Evolutionary conservation across 2,113 vertebrate genomes (phyloP), one percentile per base, ranked within the genome.

Genomic region (Phaethornis superciliosus): DNA sequence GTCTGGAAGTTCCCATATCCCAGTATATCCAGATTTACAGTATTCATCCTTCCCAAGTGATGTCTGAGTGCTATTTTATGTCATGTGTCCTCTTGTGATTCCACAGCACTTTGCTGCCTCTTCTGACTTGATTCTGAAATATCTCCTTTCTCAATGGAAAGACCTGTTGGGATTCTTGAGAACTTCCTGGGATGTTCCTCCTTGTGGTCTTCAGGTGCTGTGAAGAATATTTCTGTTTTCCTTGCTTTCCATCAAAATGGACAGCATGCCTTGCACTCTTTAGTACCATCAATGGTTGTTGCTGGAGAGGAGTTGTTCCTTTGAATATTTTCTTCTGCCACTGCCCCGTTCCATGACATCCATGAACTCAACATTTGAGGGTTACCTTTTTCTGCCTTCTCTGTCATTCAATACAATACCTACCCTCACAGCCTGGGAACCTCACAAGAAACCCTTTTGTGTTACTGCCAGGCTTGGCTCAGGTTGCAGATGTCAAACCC

Each of bases 401-500:
- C 17, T 5, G 8, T 79, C 79, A 46, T 87, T 76, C 60, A 21
- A 62, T 63, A 55, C 60, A 21, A 62, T 63, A 55, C 47, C 59
- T 27, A 80, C 51, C n/a, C 21, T 13, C 63, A 80, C 1, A 23
- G 70, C 44, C 76, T 82, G 84, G 88, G 89, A 93, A 70, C 55
- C 76, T 65, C 85, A 89, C 47, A 89, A 96, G 60, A 89, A 89
- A 40, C 10, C 40, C 42, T 67, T 96, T 94, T 96, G 83, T 94
- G 74, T 87, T 76, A 23, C 14, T 70, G 83, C 51, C 5, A 42
- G 84, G 23, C 88, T 93, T 96, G 90, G 83, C 75, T 60, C 6
- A 24, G 28, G 26, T 72, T 94, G 78, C 67, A 96, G 90, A 92
- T 84, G 93, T 90, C 83, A 93, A 93, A 16, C 71, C 75, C 70